These are phyloP conservation scores for Mesocentrotus franciscanus DNA, from an alignment of 53 echinoderm and acorn worm genomes.

Conservation along the genomic window DNA sequence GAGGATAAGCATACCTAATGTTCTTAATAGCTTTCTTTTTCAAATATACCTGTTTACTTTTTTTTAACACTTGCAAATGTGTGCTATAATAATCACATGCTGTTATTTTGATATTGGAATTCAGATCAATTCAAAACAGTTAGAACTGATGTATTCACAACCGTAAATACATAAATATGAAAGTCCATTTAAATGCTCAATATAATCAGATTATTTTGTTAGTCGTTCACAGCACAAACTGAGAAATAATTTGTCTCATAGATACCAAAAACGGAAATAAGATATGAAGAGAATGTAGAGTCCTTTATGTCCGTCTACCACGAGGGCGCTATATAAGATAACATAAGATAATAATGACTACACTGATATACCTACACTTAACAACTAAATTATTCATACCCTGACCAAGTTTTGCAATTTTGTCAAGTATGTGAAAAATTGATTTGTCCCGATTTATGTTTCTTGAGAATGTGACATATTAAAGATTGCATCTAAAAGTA, in stretches of 20 bases:
- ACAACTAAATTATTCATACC: no score
- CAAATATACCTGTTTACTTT: no score
- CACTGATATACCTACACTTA: not conserved
- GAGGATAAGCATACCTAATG: no score
- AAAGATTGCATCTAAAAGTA: no score
- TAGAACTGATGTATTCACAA: not conserved
- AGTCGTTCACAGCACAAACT: slow-evolving; percentile 20
- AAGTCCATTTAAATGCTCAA: not conserved
- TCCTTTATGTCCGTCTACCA: slow-evolving; percentile 61
- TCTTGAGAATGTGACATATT: no score
- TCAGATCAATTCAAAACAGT: not conserved
- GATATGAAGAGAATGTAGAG: slow-evolving; percentile 60
- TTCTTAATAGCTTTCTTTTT: no score
- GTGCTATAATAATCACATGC: not conserved
- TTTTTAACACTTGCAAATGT: not conserved
- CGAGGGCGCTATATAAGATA: slow-evolving; percentile 61
- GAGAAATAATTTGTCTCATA: not conserved
- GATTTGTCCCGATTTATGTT: no score
- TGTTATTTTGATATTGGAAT: not conserved
- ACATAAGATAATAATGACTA: slow-evolving; percentile 2
- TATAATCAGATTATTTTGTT: not conserved
- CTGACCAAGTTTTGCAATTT: no score
- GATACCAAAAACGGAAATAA: slow-evolving; percentile 67
- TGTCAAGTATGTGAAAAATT: no score
- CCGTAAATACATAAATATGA: not conserved